phyloP scores from a whole-genome alignment of 2,113 vertebrate species.

The Mesitornis unicolor region DNA sequence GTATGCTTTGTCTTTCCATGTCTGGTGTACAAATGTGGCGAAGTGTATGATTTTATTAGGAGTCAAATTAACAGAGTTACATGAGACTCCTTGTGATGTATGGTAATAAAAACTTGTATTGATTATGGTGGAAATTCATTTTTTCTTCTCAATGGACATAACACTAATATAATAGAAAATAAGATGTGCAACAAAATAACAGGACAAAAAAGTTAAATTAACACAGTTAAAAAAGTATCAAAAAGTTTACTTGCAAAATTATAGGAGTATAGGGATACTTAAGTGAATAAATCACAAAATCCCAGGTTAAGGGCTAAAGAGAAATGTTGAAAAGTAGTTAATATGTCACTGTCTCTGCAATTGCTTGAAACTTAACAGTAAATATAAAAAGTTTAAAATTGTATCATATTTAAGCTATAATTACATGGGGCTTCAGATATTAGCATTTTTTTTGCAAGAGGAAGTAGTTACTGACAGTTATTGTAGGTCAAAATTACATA shows the following conservation, averaged over 20 bases:
- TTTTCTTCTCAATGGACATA: conserved; percentile 39
- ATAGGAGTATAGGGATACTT: background rate
- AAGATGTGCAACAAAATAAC: background rate
- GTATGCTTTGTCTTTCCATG: conserved; percentile 7
- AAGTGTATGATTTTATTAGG: background rate
- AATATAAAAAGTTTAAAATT: background rate
- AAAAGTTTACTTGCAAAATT: background rate
- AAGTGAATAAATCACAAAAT: background rate
- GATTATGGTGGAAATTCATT: conserved; percentile 55
- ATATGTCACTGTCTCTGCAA: background rate
- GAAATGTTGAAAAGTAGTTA: background rate
- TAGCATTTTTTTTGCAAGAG: background rate
- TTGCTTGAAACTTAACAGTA: background rate
- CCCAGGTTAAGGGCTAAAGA: background rate
- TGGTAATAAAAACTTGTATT: conserved; percentile 36
- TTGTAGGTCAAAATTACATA: background rate
- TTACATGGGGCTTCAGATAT: background rate
- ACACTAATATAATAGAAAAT: background rate
- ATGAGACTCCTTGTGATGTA: background rate
- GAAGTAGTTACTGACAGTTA: background rate
- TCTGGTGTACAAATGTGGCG: background rate
- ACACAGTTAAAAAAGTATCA: background rate
- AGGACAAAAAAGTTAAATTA: background rate
- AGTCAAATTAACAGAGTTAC: background rate
- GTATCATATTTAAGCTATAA: background rate